Evolutionary conservation across 2,113 vertebrate genomes (phyloP), one percentile per base, ranked within the genome.

Genomic region (Pomatorhinus ruficollis): DNA sequence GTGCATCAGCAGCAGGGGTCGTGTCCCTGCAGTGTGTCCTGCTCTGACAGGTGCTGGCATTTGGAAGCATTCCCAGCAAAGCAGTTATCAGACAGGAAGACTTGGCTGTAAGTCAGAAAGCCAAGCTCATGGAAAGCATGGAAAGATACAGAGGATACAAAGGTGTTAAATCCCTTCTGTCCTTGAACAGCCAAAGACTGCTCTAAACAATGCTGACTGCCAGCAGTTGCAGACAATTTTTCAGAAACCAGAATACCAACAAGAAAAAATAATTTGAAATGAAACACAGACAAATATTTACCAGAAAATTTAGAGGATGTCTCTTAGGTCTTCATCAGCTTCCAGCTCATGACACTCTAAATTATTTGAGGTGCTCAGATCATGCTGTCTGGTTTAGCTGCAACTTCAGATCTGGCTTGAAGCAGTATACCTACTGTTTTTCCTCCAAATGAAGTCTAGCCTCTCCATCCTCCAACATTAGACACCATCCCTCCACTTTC

Each of bases 101-200:
- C 35, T 78, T 89, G 89, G 83, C 95, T 78, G 42, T 30, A 70
- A 90, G 60, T 93, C 79, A 95, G 68, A 89, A 81, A 89, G 76
- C 50, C 88, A 83, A 89, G 59, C 30, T 86, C 76, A 78, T 35
- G 45, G 63, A 72, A 83, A 86, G n/a, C 28, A 56, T 1, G 5
- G 89, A 83, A 96, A 52, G 31, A 89, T n/a, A 40, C 6, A 4
- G 44, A 94, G 68, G 69, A 89, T 71, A 76, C 47, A 83, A 75
- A 93, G 47, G 80, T 87, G 86, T 89, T 75, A 95, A 95, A 78
- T 11, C 37, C 56, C 39, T 81, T 64, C 74, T 39, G 39, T 42
- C 60, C 91, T 87, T 49, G 35, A 86, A 65, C 19, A 77, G 64
- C 45, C 66, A 69, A 76, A 72, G 37, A 21, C 45, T 59, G 39